Evolutionary conservation across 2,888 invertebrate species (phyloP), one percentile per base, ranked within the genome.

Genomic region (Pteria penguin): DNA sequence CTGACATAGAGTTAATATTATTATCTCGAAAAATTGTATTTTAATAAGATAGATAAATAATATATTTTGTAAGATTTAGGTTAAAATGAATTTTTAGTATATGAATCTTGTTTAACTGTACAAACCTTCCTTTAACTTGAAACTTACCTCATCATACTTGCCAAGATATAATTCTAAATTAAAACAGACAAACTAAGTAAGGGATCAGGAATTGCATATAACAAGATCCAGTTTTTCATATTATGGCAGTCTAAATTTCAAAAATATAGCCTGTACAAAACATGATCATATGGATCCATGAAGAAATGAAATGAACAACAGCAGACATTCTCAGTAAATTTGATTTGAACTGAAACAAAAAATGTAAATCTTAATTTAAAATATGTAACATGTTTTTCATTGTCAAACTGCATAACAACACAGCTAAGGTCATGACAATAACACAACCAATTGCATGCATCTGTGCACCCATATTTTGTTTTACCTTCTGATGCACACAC

Each of bases 201-300:
- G 14, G n/a, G 1, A 52, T 18, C 14, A 58, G 11, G 26, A 14
- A 24, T 58, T 11, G 26, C 24, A 2, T 22, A 26, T 18, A 58
- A 58, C 58, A 58, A 58, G 58, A 58, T 58, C 58, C 58, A 58
- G 26, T 58, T 58, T 58, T 4, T 58, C 58, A 58, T 58, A 58
- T 58, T 24, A 2, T 24, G 58, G 58, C 58, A 58, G 22, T 24
- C 58, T 58, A n/a, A 24, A 24, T 26, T 24, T 58, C 24, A 24
- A 22, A 26, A 22, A 2, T 11, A 58, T 24, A 58, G 58, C 18
- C 18, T 58, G 2, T 24, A 58, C 58, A 58, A 26, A 24, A 58
- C 22, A 58, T 58, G 58, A 58, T 22, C 24, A 24, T 22, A 58
- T 58, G 4, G 58, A 58, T 58, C 58, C 24, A 24, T 58, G 24